Base-by-base conservation (phyloP, 2,888 invertebrate species). In the Tetrapedia diversipes region DNA sequence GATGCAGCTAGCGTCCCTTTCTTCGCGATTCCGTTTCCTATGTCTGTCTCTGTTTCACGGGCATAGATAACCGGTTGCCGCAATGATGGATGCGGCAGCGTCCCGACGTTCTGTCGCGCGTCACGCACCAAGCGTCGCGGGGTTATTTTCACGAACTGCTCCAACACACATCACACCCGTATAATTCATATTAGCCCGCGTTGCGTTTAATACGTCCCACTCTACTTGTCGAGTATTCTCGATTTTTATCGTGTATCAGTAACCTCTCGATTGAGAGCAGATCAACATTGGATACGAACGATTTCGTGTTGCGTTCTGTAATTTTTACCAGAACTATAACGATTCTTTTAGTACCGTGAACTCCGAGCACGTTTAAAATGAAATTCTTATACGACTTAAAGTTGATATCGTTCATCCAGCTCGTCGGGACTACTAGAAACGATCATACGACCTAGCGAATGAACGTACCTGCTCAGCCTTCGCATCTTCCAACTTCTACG, bases 31-130 rank as follows among this genome's bases (percentile, higher is more conserved):
- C 49, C 71, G 60, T 71, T 74, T 71, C 73, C 71, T 71, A 29
- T 49, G 45, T 73, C 56, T 57, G 57, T 76, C 65, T 27, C 75
- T 65, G 59, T 65, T 47, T 16, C 59, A 4, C 60, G 7, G 64
- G 47, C 37, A 37, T 45, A 66, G 82, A 72, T 84, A 82, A 86
- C 88, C 87, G 83, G 83, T 86, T 87, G 83, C 84, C 82, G 81
- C 86, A 87, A 88, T 89, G 89, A 89, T 89, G 88, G 85, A 89
- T 89, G 86, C 87, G 69, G 84, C 80, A 74, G 83, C 85, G 85
- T 84, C 82, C 82, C 86, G 87, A 86, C 89, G 86, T 86, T 86
- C 86, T 85, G 88, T 89, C 89, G 88, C 87, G 84, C 87, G 87
- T 87, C 86, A 86, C 83, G 83, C 85, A 84, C 83, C 86, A 87